Evolutionary conservation across 2,797 vertebrate species (phyloP), one percentile per base, ranked within the genome.

Genomic region (Heteromormyrus szaboi): DNA sequence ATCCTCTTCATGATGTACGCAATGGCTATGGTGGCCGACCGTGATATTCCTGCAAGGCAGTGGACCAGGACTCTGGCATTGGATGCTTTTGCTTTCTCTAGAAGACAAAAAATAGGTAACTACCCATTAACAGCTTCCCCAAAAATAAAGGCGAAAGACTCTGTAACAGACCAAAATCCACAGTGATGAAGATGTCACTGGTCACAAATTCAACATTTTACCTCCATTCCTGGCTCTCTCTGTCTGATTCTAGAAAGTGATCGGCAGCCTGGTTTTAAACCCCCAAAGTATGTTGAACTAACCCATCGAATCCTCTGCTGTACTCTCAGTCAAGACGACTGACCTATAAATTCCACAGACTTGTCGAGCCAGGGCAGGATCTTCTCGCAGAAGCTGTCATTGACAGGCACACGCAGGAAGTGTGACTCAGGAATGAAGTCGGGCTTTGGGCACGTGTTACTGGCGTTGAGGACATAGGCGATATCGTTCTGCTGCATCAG

Each of bases 1-100:
- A 98, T 98, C 93, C 98, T 97, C 95, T 98, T 99, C 98, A 99
- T 99, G 94, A 99, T 98, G 93, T 99, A 99, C 3, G 98, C 98
- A 9, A 99, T 99, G 76, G 98, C 98, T 9, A 99, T 99, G 54
- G 98, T 99, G 90, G 98, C 98, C 0, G 98, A 99, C 86, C 98
- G 97, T 0, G 98, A 99, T 91, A 99, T 98, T 19, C 98, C 98
- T 0, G 98, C 98, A 89, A 99, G 93, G n/a, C 98, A 99, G 95
- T 99, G 98, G n/a, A 99, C 97, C 44, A 99, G 91, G 89, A 99
- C 98, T 0, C 93, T 93, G 1, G 96, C 95, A 0, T 99, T 97
- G 0, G 96, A 98, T 0, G 98, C 97, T 92, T 99, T 99, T n/a
- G 98, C 98, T 93, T 97, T 98, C 91, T 99, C 98, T 99, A 91